Conservation (phyloP, 1,140 invertebrate species). For the Megathymus violae region DNA sequence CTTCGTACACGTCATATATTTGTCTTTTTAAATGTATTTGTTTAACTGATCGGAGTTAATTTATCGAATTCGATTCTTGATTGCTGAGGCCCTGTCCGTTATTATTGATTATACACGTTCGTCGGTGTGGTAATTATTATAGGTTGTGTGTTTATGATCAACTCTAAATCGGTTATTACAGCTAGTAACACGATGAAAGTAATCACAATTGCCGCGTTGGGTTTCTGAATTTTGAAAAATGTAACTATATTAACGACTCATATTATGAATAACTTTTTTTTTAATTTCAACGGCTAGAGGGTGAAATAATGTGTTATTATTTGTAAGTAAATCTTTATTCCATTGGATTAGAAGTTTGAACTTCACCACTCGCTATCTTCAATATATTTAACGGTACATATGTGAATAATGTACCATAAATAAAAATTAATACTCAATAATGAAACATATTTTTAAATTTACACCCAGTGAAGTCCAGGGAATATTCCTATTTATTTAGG, state of each 20-base stretch:
- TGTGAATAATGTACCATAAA: too few relatives aligned
- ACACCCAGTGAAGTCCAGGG: too few relatives aligned
- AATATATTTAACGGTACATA: too few relatives aligned
- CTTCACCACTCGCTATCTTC: too few relatives aligned
- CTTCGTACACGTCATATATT: constrained; percentile 67
- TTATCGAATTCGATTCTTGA: constrained; percentile 55
- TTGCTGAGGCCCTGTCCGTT: constrained; percentile 52
- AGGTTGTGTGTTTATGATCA: constrained; percentile 29
- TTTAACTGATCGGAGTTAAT: constrained; percentile 58
- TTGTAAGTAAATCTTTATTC: too few relatives aligned
- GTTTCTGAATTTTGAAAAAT: background rate
- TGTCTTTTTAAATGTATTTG: constrained; percentile 58
- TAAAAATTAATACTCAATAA: too few relatives aligned
- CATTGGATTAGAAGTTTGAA: too few relatives aligned
- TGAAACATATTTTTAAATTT: too few relatives aligned
- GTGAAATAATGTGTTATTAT: too few relatives aligned
- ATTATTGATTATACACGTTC: constrained; percentile 69
- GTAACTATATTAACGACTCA: background rate
- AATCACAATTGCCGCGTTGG: constrained; percentile 16
- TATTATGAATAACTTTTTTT: too few relatives aligned
- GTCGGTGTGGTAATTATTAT: constrained; percentile 67
- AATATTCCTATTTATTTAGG: too few relatives aligned
- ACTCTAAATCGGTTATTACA: constrained; percentile 15
- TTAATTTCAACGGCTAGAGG: too few relatives aligned
- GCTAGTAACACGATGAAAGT: constrained; percentile 21